Evolutionary conservation across 2,888 invertebrate genomes (phyloP), one percentile per base, ranked within the genome.

Genomic region (Sclerodermus sp.): DNA sequence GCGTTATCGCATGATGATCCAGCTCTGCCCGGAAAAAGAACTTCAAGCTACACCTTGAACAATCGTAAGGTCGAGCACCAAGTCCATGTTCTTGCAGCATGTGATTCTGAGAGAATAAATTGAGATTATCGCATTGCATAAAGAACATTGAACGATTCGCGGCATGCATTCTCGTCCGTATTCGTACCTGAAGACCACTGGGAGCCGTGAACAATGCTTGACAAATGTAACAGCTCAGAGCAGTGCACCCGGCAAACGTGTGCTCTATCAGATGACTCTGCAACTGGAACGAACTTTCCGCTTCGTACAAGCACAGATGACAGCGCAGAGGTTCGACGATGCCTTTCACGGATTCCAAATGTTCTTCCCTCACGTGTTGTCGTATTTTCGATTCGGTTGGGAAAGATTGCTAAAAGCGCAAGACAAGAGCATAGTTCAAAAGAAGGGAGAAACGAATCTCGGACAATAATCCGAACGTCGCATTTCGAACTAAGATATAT

Each of bases 21-120:
- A 96, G 79, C 74, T 96, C 95, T 0, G 93, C 89, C 30, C 91
- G 85, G 81, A 96, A 96, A 80, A 92, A 95, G 80, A 93, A 96
- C 64, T 89, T 90, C 57, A 90, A 84, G 1, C 86, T 86, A 73
- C 96, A 96, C 13, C 88, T 83, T 10, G 83, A 84, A 73, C 96
- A 96, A 73, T 91, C 91, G 76, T 94, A 95, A 0, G 92, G 93
- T 15, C 91, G 83, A 1, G 90, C 86, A 10, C 89, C 86, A 1
- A 88, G 78, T 0, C 93, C 90, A 73, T 96, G 95, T 58, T 89
- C 89, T 38, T 74, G 73, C 0, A 87, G 80, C 76, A 94, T 88
- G 77, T 96, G 95, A 45, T 86, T 84, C 71, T 94, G 89, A 9
- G 50, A 59, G 39, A n/a, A 13, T n/a, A 1, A 18, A 18, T 32